Conservation (phyloP, 2,113 vertebrate species). For the Plecotus auritus region DNA sequence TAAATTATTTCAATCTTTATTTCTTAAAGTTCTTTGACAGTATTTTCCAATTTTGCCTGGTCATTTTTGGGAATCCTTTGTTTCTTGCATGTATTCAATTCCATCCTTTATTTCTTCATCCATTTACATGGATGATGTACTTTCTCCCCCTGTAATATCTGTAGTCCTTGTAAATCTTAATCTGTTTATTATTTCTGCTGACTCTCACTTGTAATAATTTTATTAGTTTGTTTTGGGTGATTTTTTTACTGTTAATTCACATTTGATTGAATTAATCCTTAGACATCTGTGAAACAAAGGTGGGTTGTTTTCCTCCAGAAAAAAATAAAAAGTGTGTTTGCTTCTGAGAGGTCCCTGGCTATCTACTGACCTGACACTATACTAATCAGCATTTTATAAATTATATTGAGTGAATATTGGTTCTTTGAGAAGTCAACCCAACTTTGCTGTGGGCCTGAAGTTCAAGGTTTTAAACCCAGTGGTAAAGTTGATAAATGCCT, state of each 20-base stretch:
- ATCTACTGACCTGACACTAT: fast-evolving
- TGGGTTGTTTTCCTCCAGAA: not conserved
- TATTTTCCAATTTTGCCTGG: not conserved
- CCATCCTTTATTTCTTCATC: not conserved
- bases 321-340: not conserved
- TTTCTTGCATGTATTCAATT: not conserved
- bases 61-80: not conserved
- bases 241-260: not conserved
- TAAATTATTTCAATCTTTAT: not conserved
- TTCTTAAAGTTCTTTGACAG: not conserved
- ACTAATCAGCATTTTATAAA: not conserved
- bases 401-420: not conserved
- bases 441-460: not conserved
- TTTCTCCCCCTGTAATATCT: not conserved
- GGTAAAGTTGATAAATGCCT: too few relatives aligned
- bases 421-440: not conserved
- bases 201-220: not conserved
- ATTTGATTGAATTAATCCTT: not conserved
- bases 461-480: not conserved
- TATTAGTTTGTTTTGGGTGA: not conserved
- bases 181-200: not conserved
- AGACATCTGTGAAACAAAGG: not conserved
- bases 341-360: not conserved
- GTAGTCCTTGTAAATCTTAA: not conserved
- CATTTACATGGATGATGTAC: not conserved